Evolutionary conservation across 2,113 vertebrate genomes (phyloP), one percentile per base, ranked within the genome.

Genomic region (Picathartes gymnocephalus): DNA sequence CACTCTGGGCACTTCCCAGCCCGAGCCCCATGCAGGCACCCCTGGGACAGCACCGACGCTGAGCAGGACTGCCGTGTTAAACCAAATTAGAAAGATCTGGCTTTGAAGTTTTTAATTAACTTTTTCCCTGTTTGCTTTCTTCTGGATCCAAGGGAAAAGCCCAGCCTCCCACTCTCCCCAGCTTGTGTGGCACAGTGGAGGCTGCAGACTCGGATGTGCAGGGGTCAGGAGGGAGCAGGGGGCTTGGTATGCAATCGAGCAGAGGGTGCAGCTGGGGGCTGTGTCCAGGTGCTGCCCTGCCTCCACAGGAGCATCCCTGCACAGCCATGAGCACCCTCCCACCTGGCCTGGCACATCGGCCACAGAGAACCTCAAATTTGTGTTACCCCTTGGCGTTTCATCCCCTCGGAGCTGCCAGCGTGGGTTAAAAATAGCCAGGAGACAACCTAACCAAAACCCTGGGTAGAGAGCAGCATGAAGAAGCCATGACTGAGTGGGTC

Each of bases 31-130:
- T 0, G 3, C 33, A 35, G 80, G 22, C 40, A 60, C 37, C 45
- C 56, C 61, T 40, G 78, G 73, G 90, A 51, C 82, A 88, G 74
- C 65, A 27, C 10, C 1, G 0, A 30, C 0, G 0, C 47, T 3
- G 5, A 56, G 39, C 61, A 76, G 66, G 31, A 13, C 62, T 72
- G 74, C 74, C 0, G 0, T 7, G 5, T 69, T 69, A 76, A 80
- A 33, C 53, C 58, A 57, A 72, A 93, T 90, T 40, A 68, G 62
- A 86, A 77, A 7, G 60, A 80, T 69, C 58, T 93, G 88, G 50
- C 88, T 95, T 95, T 95, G 91, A 95, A 88, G 86, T 48, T 90
- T 82, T 88, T 88, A 90, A 95, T 93, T 90, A 88, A 82, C 68
- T 88, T 80, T 82, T 42, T 30, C 68, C 61, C 66, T 51, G 40